Base-by-base conservation (phyloP, 2,797 vertebrate genomes). In the Cuniculus paca region DNA sequence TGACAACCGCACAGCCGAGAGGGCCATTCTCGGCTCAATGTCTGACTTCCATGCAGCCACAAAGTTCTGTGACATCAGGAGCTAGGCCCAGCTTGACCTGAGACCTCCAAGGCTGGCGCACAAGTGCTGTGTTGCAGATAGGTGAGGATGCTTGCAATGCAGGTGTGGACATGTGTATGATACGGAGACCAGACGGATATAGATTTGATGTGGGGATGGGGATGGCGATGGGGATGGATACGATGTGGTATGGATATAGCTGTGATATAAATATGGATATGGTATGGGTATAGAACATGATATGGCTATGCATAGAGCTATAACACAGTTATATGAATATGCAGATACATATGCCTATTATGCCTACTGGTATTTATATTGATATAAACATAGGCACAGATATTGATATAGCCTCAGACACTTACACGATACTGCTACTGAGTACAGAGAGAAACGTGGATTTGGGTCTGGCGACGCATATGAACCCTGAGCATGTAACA, bases 1-100 rank as follows among this genome's bases (percentile, higher is more conserved):
- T 2, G 3, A n/a, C 16, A 61, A 20, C 5, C 19, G 31, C 24
- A 5, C 5, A 8, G 1, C 1, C 2, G 1, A n/a, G 78, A 11
- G 0, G 1, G 16, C 3, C 0, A 0, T 0, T 2, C 2, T 7
- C 4, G 1, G 9, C 14, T 16, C 22, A 3, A 0, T 0, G 2
- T 10, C n/a, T 19, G 42, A n/a, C 26, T 50, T 80, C 52, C 58
- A 17, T 2, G 58, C 6, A 17, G 39, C 28, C 39, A 50, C 9
- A 2, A 22, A 42, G 26, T 7, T 20, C 50, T 16, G 9, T 2
- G 39, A n/a, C 19, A 1, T 42, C 90, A 65, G 48, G 45, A 36
- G 56, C 22, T 61, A 19, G 6, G 5, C 10, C 34, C 13, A 60
- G 6, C 34, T 4, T 12, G 24, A 86, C 4, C 8, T 0, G 36